phyloP scores from a whole-genome alignment of 1,140 invertebrate genomes.

The Drosophila pseudoananassae region DNA sequence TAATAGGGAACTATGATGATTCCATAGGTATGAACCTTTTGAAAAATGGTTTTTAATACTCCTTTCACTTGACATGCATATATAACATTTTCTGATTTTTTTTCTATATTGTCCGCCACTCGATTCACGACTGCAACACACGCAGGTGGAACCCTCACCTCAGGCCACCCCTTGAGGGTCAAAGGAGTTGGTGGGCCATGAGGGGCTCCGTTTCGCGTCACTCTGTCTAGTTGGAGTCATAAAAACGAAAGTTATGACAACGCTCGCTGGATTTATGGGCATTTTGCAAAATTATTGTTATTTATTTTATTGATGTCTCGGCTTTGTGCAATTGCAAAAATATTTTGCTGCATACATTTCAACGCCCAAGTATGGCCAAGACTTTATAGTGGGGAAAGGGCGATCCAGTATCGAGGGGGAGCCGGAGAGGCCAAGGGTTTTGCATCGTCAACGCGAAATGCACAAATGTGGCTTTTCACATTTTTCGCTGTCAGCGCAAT shows the following conservation, averaged over 20 bases:
- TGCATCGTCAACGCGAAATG: constrained; percentile 55
- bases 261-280: constrained; percentile 70
- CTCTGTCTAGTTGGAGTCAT: constrained; percentile 76
- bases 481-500: constrained; percentile 78
- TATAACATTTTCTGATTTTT: not conserved
- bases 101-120: not conserved
- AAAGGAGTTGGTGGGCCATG: not conserved
- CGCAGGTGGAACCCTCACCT: constrained; percentile 51
- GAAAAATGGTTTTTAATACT: too few relatives aligned
- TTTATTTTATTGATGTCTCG: constrained; percentile 82
- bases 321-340: constrained; percentile 72
- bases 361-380: constrained; percentile 24
- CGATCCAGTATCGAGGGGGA: not conserved
- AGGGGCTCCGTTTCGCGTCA: constrained; percentile 34
- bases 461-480: constrained; percentile 53
- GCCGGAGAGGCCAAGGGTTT: constrained; percentile 11
- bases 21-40: too few relatives aligned
- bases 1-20: too few relatives aligned
- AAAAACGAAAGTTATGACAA: constrained; percentile 82
- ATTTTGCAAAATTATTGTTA: constrained; percentile 80
- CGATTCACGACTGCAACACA: constrained; percentile 28
- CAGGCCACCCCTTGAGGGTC: not conserved
- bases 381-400: constrained; percentile 3
- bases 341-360: constrained; percentile 76
- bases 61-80: too few relatives aligned